Evolutionary conservation across 2,113 vertebrate species (phyloP), one percentile per base, ranked within the genome.

Genomic region (Dicerorhinus sumatrensis): DNA sequence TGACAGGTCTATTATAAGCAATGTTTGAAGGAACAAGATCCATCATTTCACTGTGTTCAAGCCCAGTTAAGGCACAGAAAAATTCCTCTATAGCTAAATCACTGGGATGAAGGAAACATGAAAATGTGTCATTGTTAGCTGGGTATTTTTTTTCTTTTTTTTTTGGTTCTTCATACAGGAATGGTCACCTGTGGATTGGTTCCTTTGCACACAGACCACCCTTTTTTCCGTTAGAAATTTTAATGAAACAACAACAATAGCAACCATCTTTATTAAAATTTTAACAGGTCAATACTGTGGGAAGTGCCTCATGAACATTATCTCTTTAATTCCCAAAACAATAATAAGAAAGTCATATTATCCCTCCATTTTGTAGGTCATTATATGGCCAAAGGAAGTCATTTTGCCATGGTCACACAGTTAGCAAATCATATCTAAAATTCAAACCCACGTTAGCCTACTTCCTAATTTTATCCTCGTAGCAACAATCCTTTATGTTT

Each of bases 1-100:
- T 89, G 87, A 96, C 39, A 93, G 46, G 89, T 87, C 42, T 91
- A 94, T 87, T 94, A 86, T 63, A 94, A 86, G 69, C 29, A 92
- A 62, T 12, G 20, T 81, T 83, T 13, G 3, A 95, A 95, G 54
- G 51, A 80, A 80, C 6, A 96, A 80, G 54, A 51, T 87, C 29
- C 36, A 86, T 97, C 21, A 89, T 62, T 96, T 97, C 54, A 82
- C 46, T 75, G 20, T 83, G n/a, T 80, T 75, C 42, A 83, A 91
- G 9, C 46, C 65, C 67, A 54, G 31, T 89, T 80, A 85, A 86
- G 58, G 87, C 14, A 77, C 0, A 67, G 48, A 73, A 48, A 84
- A 91, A 86, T 6, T 51, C 56, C 12, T 27, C 56, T 79, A 10
- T 31, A 60, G 89, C 27, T 76, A 56, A 85, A 86, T 63, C 20